Evolutionary conservation across 2,113 vertebrate species (phyloP).

Genomic region (Coryphaenoides rupestris): DNA sequence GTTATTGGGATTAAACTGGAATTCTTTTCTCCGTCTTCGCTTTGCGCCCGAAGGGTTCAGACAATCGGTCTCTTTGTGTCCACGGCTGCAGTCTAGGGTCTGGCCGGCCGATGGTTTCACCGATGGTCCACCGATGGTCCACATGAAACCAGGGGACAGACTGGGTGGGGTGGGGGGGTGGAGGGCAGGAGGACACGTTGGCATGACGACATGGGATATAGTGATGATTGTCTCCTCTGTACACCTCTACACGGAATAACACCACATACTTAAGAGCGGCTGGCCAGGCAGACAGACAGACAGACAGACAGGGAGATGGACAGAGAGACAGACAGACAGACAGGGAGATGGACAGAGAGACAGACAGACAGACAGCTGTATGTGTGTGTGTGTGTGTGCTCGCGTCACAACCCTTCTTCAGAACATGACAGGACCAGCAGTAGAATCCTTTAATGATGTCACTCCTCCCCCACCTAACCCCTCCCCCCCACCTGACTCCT

Average conservation of each 20-base stretch:
- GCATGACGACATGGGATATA: too few relatives aligned
- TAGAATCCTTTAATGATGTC: too few relatives aligned
- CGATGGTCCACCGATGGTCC: too few relatives aligned
- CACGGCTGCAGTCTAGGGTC: not conserved
- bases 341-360: not conserved
- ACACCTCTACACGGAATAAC: too few relatives aligned
- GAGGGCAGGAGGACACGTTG: too few relatives aligned
- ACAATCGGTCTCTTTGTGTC: slow-evolving; percentile 4
- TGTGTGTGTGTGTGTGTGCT: not conserved
- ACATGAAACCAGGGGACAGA: too few relatives aligned
- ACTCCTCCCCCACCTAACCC: not conserved
- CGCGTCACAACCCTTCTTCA: too few relatives aligned
- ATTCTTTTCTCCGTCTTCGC: slow-evolving; percentile 19
- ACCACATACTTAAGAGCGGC: not conserved
- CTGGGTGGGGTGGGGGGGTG: too few relatives aligned
- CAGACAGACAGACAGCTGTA: not conserved
- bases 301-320: not conserved
- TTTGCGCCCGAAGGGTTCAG: slow-evolving; percentile 17
- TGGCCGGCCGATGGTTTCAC: too few relatives aligned
- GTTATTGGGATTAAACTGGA: slow-evolving; percentile 45
- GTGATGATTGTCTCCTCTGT: too few relatives aligned
- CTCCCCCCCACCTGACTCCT: too few relatives aligned
- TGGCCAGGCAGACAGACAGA: not conserved
- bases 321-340: slow-evolving; percentile 2
- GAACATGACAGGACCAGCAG: too few relatives aligned